Evolutionary conservation across 1,140 invertebrate species (phyloP), one percentile per base, ranked within the genome.

Genomic region (Chlorops oryzae): DNA sequence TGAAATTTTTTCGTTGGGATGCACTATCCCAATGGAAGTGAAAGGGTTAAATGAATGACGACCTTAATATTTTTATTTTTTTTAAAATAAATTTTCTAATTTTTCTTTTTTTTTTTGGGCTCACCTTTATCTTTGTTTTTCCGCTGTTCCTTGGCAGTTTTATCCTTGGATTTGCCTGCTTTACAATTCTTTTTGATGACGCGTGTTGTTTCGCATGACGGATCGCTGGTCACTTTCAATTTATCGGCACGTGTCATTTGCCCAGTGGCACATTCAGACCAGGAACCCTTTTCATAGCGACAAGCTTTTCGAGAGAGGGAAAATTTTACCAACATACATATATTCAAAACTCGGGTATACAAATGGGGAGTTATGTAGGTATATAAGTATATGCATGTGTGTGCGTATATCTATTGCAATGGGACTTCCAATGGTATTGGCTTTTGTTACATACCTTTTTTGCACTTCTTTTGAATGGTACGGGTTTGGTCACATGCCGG

Each of bases 401-500:
- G 28, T 7, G 28, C n/a, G 28, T 32, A 32, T 7, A n/a, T 32
- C 7, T 32, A 9, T 32, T n/a, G n/a, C n/a, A n/a, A n/a, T n/a
- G n/a, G n/a, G n/a, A n/a, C n/a, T n/a, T n/a, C n/a, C 28, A 7
- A 32, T n/a, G 4, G 21, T 42, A 17, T 54, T 22, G 28, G 24
- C 5, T 9, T 54, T 35, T 34, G 17, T 6, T 12, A 45, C 39
- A 69, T 79, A 89, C 88, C 86, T 82, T 89, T 90, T 76, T 90
- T 92, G 78, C 90, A 92, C 61, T 90, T 90, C 75, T 91, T 91
- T 69, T 88, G 82, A 56, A 92, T 87, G n/a, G 81, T 88, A 74
- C 90, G 91, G 24, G 83, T 86, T 50, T 79, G 79, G 63, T 90
- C 86, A 72, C 90, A 92, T 41, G 77, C 78, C 23, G 80, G 79